Evolutionary conservation across 2,888 invertebrate species (phyloP), one percentile per base, ranked within the genome.

Genomic region (Andrena praecox): DNA sequence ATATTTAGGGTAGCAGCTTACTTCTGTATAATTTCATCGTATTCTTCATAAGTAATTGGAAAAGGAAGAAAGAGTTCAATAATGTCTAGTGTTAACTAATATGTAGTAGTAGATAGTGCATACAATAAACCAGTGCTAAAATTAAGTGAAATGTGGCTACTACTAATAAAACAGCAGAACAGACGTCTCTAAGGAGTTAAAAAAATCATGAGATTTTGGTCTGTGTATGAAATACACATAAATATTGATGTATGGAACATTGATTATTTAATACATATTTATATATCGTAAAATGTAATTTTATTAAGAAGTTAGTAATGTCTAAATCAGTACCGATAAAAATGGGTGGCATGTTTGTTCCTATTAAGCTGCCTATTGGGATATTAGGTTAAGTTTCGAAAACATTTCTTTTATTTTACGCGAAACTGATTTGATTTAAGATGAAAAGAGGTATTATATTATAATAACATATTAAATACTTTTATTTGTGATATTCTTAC

Each of bases 51-150:
- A 64, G 6, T 16, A 48, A 42, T 64, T 48, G 12, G 60, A 29
- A 2, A 60, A 10, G 16, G 20, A 16, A 35, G 24, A 7, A 60
- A 24, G 48, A 48, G 24, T 56, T 56, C 7, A n/a, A 48, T 56
- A 50, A 60, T 29, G 60, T 35, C 52, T 59, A 62, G 42, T 50
- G 62, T 54, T 67, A 50, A 70, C 70, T 69, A 60, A 70, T 56
- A 56, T 56, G 24, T 56, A 56, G 24, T 56, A 56, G 24, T 56
- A 69, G 42, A 59, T 42, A 52, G 62, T 78, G 67, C 78, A 52
- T 76, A 71, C 33, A 63, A 72, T 63, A 72, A 72, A 52, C 31
- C 35, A 31, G 71, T 80, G 66, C 59, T 70, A 52, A 80, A 77
- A 60, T 67, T 27, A 78, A 29, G 48, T 78, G 33, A 60, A 62